These are phyloP conservation scores for Ciconia stormi DNA, from an alignment of 2,113 vertebrate species.

Conservation along the genomic window DNA sequence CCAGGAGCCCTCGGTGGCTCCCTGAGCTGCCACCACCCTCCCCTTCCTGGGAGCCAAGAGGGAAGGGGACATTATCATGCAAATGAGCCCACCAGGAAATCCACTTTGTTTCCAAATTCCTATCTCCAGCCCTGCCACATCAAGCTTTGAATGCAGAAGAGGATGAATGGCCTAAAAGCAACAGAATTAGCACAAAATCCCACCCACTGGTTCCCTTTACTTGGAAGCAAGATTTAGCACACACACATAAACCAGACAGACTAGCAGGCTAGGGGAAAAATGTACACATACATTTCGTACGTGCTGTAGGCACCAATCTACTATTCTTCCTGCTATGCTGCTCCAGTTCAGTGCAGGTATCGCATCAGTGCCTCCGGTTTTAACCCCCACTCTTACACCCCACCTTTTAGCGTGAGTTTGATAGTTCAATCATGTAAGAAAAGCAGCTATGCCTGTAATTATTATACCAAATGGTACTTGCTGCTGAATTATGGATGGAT, in stretches of 20 bases:
- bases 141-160: neutral
- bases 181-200: neutral
- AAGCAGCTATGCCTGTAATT: neutral
- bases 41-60: neutral
- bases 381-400: neutral
- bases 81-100: slow-evolving; percentile 31
- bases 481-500: neutral
- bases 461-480: neutral
- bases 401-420: neutral
- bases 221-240: neutral
- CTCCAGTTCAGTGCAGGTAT: neutral
- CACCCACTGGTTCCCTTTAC: neutral
- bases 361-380: accelerated
- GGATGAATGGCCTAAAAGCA: slow-evolving; percentile 22
- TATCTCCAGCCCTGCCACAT: neutral
- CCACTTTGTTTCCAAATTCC: slow-evolving; percentile 41
- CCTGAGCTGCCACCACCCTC: neutral
- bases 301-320: neutral
- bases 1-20: neutral
- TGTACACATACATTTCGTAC: accelerated
- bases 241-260: neutral
- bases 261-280: neutral
- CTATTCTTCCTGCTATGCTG: neutral
- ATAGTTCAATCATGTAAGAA: neutral
- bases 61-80: slow-evolving; percentile 11